phyloP scores from a whole-genome alignment of 2,888 invertebrate genomes.

The Drosophila testacea region DNA sequence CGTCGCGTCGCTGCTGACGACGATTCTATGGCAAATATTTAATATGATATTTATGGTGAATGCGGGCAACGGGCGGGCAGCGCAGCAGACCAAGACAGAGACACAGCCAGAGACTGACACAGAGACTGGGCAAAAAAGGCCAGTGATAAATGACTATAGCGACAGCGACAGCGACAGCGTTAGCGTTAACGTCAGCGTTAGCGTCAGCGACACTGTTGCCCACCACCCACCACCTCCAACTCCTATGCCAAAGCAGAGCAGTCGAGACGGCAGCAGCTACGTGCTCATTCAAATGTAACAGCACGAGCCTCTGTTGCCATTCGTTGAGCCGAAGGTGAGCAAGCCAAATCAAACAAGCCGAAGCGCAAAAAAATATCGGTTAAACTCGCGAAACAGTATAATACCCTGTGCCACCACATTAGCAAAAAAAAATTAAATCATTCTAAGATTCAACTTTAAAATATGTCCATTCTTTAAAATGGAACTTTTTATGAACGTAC shows the following conservation, averaged over 20 bases:
- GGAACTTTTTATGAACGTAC: no score
- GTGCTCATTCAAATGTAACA: slow-evolving; percentile 80
- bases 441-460: no score
- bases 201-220: slow-evolving; percentile 42
- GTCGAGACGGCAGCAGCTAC: slow-evolving; percentile 25
- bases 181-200: slow-evolving; percentile 8
- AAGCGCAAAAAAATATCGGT: slow-evolving; percentile 47
- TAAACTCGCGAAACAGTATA: no score
- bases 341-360: slow-evolving; percentile 76
- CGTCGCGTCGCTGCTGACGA: slow-evolving; percentile 45
- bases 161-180: slow-evolving; percentile 13
- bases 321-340: slow-evolving; percentile 70
- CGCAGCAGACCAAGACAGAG: slow-evolving; percentile 40
- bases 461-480: no score
- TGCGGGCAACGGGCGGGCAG: slow-evolving; percentile 46
- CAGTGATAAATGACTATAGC: slow-evolving; percentile 11
- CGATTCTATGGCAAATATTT: slow-evolving; percentile 76
- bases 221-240: slow-evolving; percentile 34
- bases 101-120: not conserved
- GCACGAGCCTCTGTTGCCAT: slow-evolving; percentile 63
- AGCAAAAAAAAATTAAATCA: no score
- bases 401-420: no score
- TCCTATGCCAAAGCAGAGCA: slow-evolving; percentile 27
- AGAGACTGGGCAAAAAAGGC: slow-evolving; percentile 20
- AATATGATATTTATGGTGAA: slow-evolving; percentile 68